Base-by-base conservation (phyloP, 1,140 invertebrate species). In the Schlechtendalia chinensis region DNA sequence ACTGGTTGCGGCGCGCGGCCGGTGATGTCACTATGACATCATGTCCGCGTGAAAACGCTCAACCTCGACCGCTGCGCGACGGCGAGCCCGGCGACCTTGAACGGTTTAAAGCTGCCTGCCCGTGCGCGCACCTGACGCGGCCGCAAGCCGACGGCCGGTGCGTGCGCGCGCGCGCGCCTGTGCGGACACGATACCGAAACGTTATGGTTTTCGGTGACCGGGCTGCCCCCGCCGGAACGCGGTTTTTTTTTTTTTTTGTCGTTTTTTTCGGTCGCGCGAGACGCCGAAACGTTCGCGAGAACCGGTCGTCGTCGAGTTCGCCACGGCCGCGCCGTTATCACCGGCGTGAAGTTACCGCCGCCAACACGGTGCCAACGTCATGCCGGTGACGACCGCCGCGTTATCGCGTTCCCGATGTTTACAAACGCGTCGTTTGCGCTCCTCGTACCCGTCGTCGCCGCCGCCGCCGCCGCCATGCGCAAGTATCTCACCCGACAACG, bases 1-100 rank as follows among this genome's bases (percentile, higher is more conserved):
- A 77, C 74, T 77, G 74, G 74, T 77, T 77, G 45, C 58, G 75
- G 45, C 39, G 75, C 12, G 75, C 32, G 32, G 32, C 32, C 3
- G 27, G 75, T 79, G 75, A 79, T 79, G 75, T 79, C 75, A 79
- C 75, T 59, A 79, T 79, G 75, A 79, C 75, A 79, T 79, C 75
- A 79, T 63, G 75, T 79, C 75, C 75, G 56, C 61, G 75, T 61
- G 24, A 79, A 39, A 39, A 63, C 75, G 56, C 58, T 79, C 59
- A 79, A 79, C 75, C 75, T 63, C 50, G 61, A 61, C 75, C 75
- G 61, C 56, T 47, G 58, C 45, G 54, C 74, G 32, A 61, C n/a
- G 32, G 32, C 32, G 32, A 39, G 32, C 32, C 58, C 75, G 39
- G 75, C 63, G 75, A 79, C 75, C 75, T 79, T 79, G 75, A 79